Evolutionary conservation across 2,797 vertebrate species (phyloP).

Genomic region (Crocidura indochinensis): DNA sequence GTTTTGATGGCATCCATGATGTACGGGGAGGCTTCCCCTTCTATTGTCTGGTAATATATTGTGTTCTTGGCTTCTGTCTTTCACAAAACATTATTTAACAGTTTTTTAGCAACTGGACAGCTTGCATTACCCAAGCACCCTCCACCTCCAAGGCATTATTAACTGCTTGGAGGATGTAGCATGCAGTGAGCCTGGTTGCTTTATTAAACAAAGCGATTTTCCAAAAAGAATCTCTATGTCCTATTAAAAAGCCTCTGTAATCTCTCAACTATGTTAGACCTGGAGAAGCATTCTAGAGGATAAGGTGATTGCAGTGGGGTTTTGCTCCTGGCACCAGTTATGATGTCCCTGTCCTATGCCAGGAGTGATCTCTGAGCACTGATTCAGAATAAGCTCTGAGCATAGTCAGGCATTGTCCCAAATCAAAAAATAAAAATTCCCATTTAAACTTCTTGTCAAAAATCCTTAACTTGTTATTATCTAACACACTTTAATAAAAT

Average conservation of each 20-base stretch:
- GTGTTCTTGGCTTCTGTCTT: conserved; percentile 49
- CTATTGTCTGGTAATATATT: conserved; percentile 29
- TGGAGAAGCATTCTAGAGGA: no score
- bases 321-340: no score
- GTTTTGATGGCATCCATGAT: neutral
- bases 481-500: neutral
- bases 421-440: conserved; percentile 19
- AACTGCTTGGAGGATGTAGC: neutral
- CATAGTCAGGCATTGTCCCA: neutral
- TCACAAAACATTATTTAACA: conserved; percentile 63
- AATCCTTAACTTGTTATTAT: conserved; percentile 1
- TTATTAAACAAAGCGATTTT: neutral
- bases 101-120: conserved; percentile 13
- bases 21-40: neutral
- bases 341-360: no score
- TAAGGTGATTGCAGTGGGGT: no score
- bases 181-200: neutral
- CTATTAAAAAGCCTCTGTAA: neutral
- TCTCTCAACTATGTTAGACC: conserved; percentile 26
- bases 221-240: neutral
- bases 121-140: conserved; percentile 21
- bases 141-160: neutral
- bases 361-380: no score
- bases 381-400: no score
- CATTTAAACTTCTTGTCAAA: conserved; percentile 15